Percentiles rank a stretch among this genome's conserved stretches.
Conservation (phyloP, 2,113 vertebrate species). For the Piliocolobus tephrosceles region DNA sequence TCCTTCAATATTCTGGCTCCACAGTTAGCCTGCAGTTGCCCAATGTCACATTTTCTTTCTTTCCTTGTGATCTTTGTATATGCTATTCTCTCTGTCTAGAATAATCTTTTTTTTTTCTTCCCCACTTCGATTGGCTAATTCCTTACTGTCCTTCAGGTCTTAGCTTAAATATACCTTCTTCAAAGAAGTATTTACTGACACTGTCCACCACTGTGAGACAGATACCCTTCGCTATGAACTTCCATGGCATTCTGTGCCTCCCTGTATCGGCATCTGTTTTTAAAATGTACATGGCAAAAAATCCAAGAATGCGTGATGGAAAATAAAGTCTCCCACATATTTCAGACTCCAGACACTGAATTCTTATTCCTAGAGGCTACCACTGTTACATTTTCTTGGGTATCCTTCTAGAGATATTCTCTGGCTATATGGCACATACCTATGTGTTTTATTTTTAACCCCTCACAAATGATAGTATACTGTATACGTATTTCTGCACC, state of each 20-base stretch:
- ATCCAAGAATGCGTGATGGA: not conserved
- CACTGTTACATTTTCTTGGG: not conserved
- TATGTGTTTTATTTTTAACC: not conserved
- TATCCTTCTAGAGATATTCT: not conserved
- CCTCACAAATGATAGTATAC: not conserved
- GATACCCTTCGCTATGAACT: not conserved
- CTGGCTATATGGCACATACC: not conserved
- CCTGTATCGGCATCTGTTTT: not conserved
- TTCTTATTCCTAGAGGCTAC: slow-evolving; percentile 4
- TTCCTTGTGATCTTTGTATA: not conserved
- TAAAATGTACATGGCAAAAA: not conserved
- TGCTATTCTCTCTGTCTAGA: not conserved
- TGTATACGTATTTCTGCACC: not conserved
- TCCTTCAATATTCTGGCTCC: not conserved
- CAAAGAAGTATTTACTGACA: not conserved
- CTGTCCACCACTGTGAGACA: not conserved
- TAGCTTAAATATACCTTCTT: slow-evolving; percentile 9
- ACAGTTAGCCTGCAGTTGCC: not conserved
- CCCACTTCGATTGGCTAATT: not conserved
- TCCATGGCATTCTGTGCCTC: not conserved
- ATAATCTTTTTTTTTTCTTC: not conserved
- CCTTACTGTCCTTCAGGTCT: not conserved
- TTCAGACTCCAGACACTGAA: not conserved
- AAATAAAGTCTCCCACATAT: not conserved
- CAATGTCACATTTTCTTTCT: not conserved